phyloP scores from a whole-genome alignment of 2,797 vertebrate species.

The Iguana delicatissima region DNA sequence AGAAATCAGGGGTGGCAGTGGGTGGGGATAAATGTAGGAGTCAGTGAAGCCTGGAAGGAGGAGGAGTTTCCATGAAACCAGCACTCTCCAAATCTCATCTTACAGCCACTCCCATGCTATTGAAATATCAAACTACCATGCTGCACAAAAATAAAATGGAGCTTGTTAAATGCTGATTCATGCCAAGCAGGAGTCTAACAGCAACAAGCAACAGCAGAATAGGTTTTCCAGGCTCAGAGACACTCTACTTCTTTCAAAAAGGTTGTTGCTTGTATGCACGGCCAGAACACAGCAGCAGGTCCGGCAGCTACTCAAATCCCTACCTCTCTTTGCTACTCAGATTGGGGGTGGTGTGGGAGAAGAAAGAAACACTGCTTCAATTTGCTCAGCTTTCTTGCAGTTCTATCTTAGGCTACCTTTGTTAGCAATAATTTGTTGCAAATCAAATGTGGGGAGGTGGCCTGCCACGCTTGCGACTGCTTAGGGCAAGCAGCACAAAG shows the following conservation, averaged over 20 bases:
- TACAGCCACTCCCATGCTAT: conserved; percentile 69
- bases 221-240: not conserved
- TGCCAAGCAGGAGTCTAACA: conserved; percentile 3
- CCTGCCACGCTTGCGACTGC: conserved; percentile 56
- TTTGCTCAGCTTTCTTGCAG: not conserved
- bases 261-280: not conserved
- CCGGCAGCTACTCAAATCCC: not conserved
- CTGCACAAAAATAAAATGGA: conserved; percentile 61
- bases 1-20: conserved; percentile 26
- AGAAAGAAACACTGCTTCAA: too few relatives aligned
- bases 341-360: accelerated
- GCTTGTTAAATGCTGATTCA: conserved; percentile 34
- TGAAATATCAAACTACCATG: conserved; percentile 63
- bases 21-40: conserved; percentile 41
- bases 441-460: conserved; percentile 9
- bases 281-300: not conserved
- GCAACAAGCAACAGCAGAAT: not conserved
- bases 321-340: not conserved
- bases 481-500: conserved; percentile 41
- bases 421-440: conserved; percentile 7
- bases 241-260: conserved; percentile 17
- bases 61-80: conserved; percentile 44
- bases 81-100: conserved; percentile 58
- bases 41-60: not conserved
- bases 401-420: not conserved